Evolutionary conservation across 1,140 invertebrate genomes (phyloP).

Genomic region (Drosophila nigrodunni): DNA sequence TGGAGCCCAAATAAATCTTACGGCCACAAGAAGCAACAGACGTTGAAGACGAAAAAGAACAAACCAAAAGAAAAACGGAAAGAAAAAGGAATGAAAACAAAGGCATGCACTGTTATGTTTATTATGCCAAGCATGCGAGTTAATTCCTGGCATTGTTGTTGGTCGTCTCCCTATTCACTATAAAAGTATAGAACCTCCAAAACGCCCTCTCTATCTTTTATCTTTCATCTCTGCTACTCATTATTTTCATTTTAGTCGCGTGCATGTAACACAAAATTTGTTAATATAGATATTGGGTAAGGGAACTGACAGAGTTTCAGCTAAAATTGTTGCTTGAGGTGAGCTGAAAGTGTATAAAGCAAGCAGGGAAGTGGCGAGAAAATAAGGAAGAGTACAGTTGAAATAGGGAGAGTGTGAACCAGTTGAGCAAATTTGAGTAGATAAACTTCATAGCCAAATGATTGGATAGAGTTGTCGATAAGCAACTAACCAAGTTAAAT

Average conservation of each 20-base stretch:
- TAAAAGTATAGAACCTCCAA: conserved; percentile 15
- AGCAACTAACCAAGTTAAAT: conserved; percentile 19
- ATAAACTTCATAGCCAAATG: conserved; percentile 39
- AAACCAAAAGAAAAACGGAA: conserved; percentile 5
- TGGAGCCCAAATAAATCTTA: conserved; percentile 40
- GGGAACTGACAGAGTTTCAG: background rate
- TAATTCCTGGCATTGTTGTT: conserved; percentile 71
- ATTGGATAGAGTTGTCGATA: conserved; percentile 8
- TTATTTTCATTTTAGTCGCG: conserved; percentile 77
- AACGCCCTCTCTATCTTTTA: background rate
- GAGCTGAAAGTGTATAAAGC: background rate
- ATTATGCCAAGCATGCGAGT: conserved; percentile 80
- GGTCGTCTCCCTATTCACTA: conserved; percentile 16
- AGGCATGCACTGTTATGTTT: conserved; percentile 67
- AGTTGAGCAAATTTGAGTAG: conserved; percentile 27
- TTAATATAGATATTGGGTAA: conserved; percentile 56
- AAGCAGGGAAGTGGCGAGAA: background rate
- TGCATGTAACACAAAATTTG: conserved; percentile 63
- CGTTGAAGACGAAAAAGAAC: conserved; percentile 18
- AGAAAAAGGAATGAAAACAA: conserved; percentile 41
- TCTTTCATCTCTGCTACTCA: conserved; percentile 37
- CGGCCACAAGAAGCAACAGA: conserved; percentile 19
- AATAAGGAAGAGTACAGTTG: background rate
- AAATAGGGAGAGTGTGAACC: background rate
- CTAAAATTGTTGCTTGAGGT: background rate